Percentiles rank a stretch among this genome's conserved stretches.
These are phyloP conservation scores for Ophion costatus DNA, from an alignment of 2,888 invertebrate genomes.

Conservation along the genomic window DNA sequence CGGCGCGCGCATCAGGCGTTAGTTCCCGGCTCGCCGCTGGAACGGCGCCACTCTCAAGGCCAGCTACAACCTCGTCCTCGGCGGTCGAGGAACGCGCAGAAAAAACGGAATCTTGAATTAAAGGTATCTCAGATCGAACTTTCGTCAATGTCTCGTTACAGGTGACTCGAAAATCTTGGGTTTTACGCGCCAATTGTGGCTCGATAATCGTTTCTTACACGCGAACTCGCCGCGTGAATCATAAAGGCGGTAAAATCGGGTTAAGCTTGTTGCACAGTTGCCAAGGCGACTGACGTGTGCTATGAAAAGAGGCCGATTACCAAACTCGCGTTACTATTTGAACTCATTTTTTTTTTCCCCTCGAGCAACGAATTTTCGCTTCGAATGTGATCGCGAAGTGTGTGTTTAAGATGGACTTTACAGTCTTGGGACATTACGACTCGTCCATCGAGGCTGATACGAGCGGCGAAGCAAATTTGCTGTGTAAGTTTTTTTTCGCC, in stretches of 20 bases:
- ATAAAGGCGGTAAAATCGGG: conserved; percentile 65
- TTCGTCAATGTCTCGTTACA: conserved; percentile 44
- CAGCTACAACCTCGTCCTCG: conserved; percentile 64
- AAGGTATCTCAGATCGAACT: conserved; percentile 61
- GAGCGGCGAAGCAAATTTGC: conserved; percentile 74
- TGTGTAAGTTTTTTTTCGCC: conserved; percentile 75
- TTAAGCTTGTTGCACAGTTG: conserved; percentile 79
- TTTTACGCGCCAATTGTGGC: conserved; percentile 40
- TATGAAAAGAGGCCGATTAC: conserved; percentile 71
- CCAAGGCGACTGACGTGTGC: conserved; percentile 78
- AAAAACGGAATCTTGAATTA: conserved; percentile 75
- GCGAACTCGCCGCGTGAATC: conserved; percentile 21
- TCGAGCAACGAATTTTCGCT: conserved; percentile 63
- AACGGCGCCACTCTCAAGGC: conserved; percentile 72
- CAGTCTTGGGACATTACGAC: conserved; percentile 79
- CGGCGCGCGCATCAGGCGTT: neutral
- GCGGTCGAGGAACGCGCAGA: conserved; percentile 68
- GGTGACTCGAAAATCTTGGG: conserved; percentile 60
- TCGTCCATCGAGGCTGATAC: conserved; percentile 74
- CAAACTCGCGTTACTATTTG: conserved; percentile 55
- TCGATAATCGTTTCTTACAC: neutral
- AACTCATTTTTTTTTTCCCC: conserved; percentile 43
- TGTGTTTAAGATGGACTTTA: conserved; percentile 76
- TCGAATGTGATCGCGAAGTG: conserved; percentile 62
- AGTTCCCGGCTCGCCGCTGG: neutral